phyloP scores from a whole-genome alignment of 2,797 vertebrate genomes.

The Mionectes olivaceus region DNA sequence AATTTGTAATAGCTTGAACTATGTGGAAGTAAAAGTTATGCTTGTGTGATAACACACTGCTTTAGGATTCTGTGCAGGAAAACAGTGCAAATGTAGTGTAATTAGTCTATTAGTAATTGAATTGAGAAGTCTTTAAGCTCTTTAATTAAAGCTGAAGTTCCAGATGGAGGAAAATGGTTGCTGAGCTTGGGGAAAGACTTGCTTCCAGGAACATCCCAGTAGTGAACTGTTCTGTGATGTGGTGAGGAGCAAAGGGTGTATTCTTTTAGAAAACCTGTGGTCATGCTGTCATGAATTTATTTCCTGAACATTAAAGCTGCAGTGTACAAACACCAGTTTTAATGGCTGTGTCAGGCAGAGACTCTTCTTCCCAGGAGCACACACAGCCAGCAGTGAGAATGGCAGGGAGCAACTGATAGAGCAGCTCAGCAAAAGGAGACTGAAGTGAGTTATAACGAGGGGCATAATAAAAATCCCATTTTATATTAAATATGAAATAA shows the following conservation, averaged over 20 bases:
- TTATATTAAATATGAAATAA: constrained; percentile 9
- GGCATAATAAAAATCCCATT: not conserved
- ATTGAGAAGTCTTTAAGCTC: not conserved
- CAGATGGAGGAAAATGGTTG: constrained; percentile 78
- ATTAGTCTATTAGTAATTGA: not conserved
- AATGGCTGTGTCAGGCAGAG: not conserved
- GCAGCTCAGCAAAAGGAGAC: not conserved
- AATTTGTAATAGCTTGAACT: not conserved
- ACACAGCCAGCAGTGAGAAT: not conserved
- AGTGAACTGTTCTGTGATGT: not conserved
- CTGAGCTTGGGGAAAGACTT: constrained; percentile 81
- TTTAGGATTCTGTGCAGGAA: not conserved
- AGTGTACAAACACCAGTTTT: not conserved
- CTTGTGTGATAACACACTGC: not conserved
- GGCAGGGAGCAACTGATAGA: not conserved
- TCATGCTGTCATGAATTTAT: fast-evolving
- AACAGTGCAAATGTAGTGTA: not conserved
- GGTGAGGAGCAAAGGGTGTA: not conserved
- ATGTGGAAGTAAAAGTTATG: not conserved
- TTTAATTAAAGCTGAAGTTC: constrained; percentile 70
- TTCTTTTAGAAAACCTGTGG: not conserved
- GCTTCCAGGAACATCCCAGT: constrained; percentile 78
- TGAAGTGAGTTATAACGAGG: not conserved
- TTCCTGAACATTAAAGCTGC: not conserved
- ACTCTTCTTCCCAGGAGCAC: not conserved